Conservation (phyloP, 2,888 invertebrate genomes). For the Agonopterix alstromeriana region DNA sequence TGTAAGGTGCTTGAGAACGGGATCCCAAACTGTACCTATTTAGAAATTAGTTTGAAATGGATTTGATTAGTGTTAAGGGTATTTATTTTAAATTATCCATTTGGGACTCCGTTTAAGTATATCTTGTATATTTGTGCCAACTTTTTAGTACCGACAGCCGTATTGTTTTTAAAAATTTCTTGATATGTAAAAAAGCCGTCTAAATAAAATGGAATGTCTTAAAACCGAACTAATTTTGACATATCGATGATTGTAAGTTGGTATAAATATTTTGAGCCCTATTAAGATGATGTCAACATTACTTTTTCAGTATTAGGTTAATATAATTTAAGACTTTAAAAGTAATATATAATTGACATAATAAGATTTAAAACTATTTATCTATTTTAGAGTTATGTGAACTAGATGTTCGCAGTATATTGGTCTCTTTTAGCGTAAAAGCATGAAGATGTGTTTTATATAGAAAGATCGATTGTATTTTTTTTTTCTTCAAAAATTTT, state of each 20-base stretch:
- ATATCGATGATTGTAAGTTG: constrained; percentile 54
- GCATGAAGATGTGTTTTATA: constrained; percentile 50
- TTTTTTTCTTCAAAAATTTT: constrained; percentile 48
- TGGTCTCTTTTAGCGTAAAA: constrained; percentile 40
- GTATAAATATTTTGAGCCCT: constrained; percentile 39
- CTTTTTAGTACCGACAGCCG: constrained; percentile 20
- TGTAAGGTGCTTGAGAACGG: constrained; percentile 61
- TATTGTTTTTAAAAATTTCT: constrained; percentile 1
- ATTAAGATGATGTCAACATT: constrained; percentile 35
- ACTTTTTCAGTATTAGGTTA: constrained; percentile 71
- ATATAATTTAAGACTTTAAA: constrained; percentile 56
- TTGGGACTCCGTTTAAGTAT: constrained; percentile 50
- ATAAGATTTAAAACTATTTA: constrained; percentile 24
- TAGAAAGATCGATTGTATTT: constrained; percentile 36
- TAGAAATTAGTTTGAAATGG: constrained; percentile 49
- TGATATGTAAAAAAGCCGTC: background rate
- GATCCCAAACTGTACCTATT: constrained; percentile 36
- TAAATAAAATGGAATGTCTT: background rate
- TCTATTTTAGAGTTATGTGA: constrained; percentile 13
- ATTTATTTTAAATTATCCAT: constrained; percentile 47
- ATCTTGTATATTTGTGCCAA: constrained; percentile 62
- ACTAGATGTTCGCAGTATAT: constrained; percentile 25
- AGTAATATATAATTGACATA: constrained; percentile 47
- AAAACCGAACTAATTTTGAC: constrained; percentile 18
- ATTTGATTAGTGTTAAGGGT: constrained; percentile 63